Evolutionary conservation across 2,797 vertebrate species (phyloP).

Genomic region (Calcarius lapponicus): DNA sequence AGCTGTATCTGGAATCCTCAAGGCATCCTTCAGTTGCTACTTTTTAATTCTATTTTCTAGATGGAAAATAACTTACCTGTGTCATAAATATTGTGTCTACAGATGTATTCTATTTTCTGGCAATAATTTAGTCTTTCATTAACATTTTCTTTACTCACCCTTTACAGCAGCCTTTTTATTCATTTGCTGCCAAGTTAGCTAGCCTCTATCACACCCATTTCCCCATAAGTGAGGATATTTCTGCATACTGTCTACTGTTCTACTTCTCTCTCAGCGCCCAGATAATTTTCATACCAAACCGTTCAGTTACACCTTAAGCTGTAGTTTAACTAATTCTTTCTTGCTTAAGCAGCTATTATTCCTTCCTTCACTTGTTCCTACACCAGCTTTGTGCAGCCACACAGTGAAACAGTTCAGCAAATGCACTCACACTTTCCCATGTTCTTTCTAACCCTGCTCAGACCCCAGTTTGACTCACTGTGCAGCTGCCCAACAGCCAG

Average conservation of each 20-base stretch:
- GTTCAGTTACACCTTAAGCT: not conserved
- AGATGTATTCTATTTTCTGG: not conserved
- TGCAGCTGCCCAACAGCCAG: not conserved
- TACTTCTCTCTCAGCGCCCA: not conserved
- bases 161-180: not conserved
- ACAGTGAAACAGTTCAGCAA: not conserved
- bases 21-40: not conserved
- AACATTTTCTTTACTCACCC: not conserved
- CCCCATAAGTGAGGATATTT: not conserved
- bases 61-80: not conserved
- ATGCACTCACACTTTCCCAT: not conserved
- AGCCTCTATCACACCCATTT: not conserved
- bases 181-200: not conserved
- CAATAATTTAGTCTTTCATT: not conserved
- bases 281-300: not conserved
- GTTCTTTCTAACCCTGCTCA: not conserved
- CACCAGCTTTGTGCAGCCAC: not conserved
- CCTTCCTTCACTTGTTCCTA: not conserved
- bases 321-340: not conserved
- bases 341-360: not conserved
- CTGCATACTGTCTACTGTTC: not conserved
- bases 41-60: not conserved
- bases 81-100: not conserved
- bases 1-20: not conserved
- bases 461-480: not conserved